Evolutionary conservation across 2,888 invertebrate species (phyloP).

Genomic region (Drosophila cracens): DNA sequence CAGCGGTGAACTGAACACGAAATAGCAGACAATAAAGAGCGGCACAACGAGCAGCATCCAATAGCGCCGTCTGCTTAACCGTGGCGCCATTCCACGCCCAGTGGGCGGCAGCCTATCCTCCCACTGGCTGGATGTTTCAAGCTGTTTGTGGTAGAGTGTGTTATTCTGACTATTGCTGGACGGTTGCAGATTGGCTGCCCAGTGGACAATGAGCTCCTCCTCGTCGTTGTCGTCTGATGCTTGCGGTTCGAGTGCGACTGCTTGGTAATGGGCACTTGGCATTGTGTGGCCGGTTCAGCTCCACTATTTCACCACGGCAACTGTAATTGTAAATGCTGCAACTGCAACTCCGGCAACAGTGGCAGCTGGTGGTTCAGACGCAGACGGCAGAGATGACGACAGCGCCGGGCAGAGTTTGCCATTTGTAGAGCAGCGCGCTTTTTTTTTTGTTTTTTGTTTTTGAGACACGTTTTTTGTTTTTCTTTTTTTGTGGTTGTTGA

Average conservation of each 20-base stretch:
- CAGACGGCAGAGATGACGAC: conserved; percentile 39
- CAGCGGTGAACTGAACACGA: conserved; percentile 46
- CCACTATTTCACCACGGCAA: conserved; percentile 7
- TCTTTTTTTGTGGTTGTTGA: conserved; percentile 1
- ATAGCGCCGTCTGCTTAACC: conserved; percentile 44
- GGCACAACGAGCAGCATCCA: conserved; percentile 25
- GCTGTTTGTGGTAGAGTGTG: conserved; percentile 38
- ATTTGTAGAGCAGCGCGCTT: conserved; percentile 42
- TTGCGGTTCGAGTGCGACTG: conserved; percentile 65
- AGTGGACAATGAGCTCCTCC: conserved; percentile 6
- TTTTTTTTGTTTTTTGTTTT: background rate
- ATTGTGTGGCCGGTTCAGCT: conserved; percentile 43
- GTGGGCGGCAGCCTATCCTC: conserved; percentile 8
- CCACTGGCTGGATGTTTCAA: background rate
- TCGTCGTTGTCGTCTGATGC: conserved; percentile 42
- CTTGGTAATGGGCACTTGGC: conserved; percentile 72
- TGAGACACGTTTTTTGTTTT: conserved; percentile 1
- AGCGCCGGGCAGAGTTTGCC: conserved; percentile 48
- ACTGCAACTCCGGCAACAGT: conserved; percentile 18
- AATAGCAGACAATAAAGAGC: conserved; percentile 43
- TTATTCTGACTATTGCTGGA: conserved; percentile 25
- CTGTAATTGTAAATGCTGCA: conserved; percentile 15
- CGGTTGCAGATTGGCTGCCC: conserved; percentile 5
- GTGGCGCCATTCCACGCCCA: conserved; percentile 20
- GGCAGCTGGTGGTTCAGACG: conserved; percentile 23